Conservation (phyloP, 2,113 vertebrate genomes). For the Coryphaenoides rupestris region DNA sequence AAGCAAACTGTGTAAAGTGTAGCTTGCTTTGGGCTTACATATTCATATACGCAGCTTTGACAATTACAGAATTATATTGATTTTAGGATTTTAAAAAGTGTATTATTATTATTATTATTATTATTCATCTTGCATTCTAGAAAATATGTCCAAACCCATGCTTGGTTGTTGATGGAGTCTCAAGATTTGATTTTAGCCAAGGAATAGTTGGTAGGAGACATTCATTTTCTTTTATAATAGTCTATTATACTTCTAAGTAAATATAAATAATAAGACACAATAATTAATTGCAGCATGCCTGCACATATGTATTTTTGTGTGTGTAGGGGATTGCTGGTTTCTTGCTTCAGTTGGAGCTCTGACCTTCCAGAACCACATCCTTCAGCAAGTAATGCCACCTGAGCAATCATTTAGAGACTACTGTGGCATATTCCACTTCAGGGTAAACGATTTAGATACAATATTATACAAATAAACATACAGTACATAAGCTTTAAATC, state of each 20-base stretch:
- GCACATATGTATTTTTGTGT: neutral
- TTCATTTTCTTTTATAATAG: too few relatives aligned
- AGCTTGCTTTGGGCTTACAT: neutral
- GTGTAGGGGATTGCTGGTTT: conserved; percentile 75
- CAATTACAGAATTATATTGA: neutral
- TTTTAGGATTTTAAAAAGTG: neutral
- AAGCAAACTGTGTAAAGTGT: too few relatives aligned
- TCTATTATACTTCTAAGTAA: neutral
- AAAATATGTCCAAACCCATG: conserved; percentile 37
- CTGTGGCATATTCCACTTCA: conserved; percentile 74
- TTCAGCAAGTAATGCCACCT: conserved; percentile 47
- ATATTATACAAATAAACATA: neutral
- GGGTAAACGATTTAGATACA: conserved; percentile 41
- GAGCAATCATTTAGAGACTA: conserved; percentile 59
- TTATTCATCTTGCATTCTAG: conserved; percentile 39
- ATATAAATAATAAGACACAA: neutral
- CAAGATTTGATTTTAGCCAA: conserved; percentile 69
- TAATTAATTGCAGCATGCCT: neutral
- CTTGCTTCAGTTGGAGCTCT: conserved; percentile 69
- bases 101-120: neutral
- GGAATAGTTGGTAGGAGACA: conserved; percentile 55
- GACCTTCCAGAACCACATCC: conserved; percentile 53
- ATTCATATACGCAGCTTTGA: neutral
- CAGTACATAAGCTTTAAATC: neutral
- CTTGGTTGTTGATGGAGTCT: conserved; percentile 54